phyloP scores from a whole-genome alignment of 2,113 vertebrate genomes.

The Addax nasomaculatus region DNA sequence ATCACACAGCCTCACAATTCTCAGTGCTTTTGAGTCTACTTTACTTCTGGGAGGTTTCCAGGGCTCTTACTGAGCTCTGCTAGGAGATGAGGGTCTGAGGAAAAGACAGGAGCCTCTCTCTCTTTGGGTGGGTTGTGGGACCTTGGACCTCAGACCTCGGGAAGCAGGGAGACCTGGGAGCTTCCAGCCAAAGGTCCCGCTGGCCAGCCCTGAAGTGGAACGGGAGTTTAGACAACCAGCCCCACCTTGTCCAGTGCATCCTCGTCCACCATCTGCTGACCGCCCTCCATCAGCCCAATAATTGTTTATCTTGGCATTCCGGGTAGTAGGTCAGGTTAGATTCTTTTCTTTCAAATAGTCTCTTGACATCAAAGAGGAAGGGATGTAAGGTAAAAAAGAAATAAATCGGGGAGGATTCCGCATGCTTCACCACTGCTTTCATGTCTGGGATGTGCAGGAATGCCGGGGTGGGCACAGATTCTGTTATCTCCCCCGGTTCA shows the following conservation, averaged over 20 bases:
- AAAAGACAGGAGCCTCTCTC: neutral
- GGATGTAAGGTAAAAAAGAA: conserved; percentile 46
- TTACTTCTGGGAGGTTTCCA: neutral
- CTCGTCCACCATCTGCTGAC: neutral
- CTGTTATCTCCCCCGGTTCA: neutral
- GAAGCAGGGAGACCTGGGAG: neutral
- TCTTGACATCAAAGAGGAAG: conserved; percentile 69
- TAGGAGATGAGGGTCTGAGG: neutral
- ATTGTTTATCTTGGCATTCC: conserved; percentile 61
- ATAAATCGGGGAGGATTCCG: conserved; percentile 48
- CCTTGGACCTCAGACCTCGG: fast-evolving
- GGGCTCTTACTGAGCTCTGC: neutral
- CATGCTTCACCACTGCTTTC: conserved; percentile 49
- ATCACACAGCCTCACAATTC: neutral
- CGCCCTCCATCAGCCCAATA: neutral
- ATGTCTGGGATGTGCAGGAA: conserved; percentile 61
- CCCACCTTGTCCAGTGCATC: fast-evolving
- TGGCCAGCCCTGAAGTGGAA: neutral
- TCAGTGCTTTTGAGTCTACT: neutral
- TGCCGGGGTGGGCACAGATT: conserved; percentile 23
- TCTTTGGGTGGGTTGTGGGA: neutral
- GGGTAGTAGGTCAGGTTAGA: conserved; percentile 42
- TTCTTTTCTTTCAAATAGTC: conserved; percentile 32
- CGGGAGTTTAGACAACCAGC: neutral
- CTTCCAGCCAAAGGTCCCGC: neutral